Conservation (phyloP, 1,140 invertebrate genomes). For the Chionoecetes opilio region DNA sequence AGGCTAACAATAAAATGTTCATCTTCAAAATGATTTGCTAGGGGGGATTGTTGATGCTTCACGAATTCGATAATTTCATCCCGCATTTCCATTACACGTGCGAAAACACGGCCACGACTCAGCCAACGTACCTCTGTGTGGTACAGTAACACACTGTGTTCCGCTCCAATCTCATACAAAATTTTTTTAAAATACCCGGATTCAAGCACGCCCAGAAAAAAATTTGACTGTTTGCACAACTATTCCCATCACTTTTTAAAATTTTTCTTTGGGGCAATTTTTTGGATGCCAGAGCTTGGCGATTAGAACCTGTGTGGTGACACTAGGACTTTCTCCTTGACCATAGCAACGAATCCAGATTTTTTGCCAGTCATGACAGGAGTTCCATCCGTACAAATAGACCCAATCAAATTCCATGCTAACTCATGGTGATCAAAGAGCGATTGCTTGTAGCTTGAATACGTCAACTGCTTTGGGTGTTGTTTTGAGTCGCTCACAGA, state of each 20-base stretch:
- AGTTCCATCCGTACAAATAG: no score
- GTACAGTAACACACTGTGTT: constrained; percentile 65
- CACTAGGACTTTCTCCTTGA: no score
- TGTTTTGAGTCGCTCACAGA: constrained; percentile 77
- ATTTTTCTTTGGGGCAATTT: constrained; percentile 60
- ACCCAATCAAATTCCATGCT: no score
- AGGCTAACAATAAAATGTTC: constrained; percentile 72
- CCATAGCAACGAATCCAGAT: no score
- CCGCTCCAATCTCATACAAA: constrained; percentile 74
- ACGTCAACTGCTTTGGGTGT: constrained; percentile 72
- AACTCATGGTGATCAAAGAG: no score
- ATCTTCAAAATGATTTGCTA: constrained; percentile 72
- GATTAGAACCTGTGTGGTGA: constrained; percentile 53
- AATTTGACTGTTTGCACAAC: constrained; percentile 50
- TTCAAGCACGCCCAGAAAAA: constrained; percentile 60
- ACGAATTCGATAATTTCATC: constrained; percentile 67
- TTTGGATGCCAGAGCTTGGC: constrained; percentile 56
- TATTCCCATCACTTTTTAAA: constrained; percentile 69
- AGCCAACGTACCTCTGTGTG: no score
- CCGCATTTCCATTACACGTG: no score
- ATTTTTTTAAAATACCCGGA: constrained; percentile 71
- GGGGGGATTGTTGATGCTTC: constrained; percentile 53
- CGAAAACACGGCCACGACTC: no score
- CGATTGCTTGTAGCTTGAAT: constrained; percentile 71
- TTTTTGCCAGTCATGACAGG: no score